Conservation (phyloP, 2,888 invertebrate genomes). For the Esperia sulphurella region DNA sequence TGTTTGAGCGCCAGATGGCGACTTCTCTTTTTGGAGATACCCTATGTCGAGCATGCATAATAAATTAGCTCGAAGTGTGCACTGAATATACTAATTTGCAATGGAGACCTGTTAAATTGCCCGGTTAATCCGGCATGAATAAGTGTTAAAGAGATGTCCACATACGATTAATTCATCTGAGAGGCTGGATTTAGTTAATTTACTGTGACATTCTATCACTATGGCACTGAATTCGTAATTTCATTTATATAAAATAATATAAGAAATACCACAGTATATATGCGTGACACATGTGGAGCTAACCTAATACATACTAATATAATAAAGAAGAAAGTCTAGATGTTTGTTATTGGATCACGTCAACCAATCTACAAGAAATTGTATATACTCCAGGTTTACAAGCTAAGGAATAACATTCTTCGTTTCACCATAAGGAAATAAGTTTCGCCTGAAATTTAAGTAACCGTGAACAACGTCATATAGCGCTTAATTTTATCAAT, state of each 20-base stretch:
- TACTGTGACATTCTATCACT: not conserved
- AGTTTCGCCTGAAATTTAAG: no score
- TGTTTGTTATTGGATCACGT: no score
- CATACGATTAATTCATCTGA: not conserved
- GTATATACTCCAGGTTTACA: no score
- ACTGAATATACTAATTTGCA: conserved; percentile 42
- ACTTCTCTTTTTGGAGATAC: conserved; percentile 40
- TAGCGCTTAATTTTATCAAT: no score
- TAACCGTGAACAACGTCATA: no score
- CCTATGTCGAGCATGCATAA: conserved; percentile 44
- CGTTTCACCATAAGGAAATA: no score
- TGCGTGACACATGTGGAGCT: no score
- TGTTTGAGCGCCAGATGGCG: conserved; percentile 37
- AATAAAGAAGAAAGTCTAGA: no score
- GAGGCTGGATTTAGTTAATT: conserved; percentile 2
- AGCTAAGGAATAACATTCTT: no score
- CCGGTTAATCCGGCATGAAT: conserved; percentile 31
- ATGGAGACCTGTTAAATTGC: conserved; percentile 34
- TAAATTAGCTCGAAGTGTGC: conserved; percentile 39
- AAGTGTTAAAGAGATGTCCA: conserved; percentile 15
- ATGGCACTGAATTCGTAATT: not conserved
- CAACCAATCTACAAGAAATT: no score
- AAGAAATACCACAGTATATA: not conserved
- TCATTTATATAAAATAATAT: no score
- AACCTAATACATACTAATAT: no score